A percentile compares a stretch with the other conserved stretches of the same genome.
Conservation (phyloP, 64 coral and sea anemone genomes). For the Anthopleura sola region DNA sequence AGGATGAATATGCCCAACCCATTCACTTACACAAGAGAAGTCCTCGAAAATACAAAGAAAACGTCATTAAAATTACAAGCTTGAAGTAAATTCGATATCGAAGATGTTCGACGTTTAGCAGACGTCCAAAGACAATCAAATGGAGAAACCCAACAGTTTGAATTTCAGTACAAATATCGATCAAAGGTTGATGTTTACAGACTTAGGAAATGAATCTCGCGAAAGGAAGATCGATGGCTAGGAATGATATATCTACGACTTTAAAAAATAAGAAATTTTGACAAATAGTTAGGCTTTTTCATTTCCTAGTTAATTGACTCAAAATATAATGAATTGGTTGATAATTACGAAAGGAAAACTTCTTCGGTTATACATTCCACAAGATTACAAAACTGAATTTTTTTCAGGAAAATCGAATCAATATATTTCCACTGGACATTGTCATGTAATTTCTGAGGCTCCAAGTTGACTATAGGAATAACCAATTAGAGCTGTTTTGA, state of each 20-base stretch:
- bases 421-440: background rate
- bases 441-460: background rate
- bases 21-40: background rate
- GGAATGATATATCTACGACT: background rate
- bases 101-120: background rate
- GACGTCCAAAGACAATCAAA: background rate
- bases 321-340: background rate
- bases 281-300: constrained; percentile 9
- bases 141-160: background rate
- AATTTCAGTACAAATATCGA: background rate
- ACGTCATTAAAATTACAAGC: background rate
- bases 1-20: background rate
- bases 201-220: background rate
- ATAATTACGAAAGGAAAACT: background rate
- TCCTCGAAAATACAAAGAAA: background rate
- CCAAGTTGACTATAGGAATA: background rate
- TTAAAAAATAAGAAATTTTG: background rate
- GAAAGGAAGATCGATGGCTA: background rate
- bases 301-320: background rate
- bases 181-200: background rate
- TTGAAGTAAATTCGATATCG: background rate
- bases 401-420: background rate
- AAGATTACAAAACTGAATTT: background rate
- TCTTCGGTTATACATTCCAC: background rate
- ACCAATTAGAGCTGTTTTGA: background rate